These are phyloP conservation scores for Steinernema hermaphroditum DNA, from an alignment of 2,888 invertebrate genomes.

Conservation along the genomic window DNA sequence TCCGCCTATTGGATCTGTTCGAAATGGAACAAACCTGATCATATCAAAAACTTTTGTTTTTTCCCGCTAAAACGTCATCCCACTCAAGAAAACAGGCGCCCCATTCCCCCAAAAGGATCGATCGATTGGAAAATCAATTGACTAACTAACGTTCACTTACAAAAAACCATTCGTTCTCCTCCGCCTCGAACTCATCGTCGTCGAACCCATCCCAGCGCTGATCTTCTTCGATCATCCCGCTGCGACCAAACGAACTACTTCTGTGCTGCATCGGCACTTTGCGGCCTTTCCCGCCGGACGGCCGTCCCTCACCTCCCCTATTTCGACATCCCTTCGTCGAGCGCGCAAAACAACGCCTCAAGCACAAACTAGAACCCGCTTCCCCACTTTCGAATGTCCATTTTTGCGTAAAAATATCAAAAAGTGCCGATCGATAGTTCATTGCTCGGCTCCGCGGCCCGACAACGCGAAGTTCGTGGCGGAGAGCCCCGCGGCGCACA, in stretches of 20 bases:
- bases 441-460: too few relatives aligned
- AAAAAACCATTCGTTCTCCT: not conserved
- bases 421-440: too few relatives aligned
- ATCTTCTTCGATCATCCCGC: not conserved
- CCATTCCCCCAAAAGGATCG: not conserved
- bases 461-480: too few relatives aligned
- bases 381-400: not conserved
- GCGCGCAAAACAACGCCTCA: not conserved
- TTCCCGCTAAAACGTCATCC: not conserved
- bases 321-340: not conserved
- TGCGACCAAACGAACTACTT: too few relatives aligned
- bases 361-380: not conserved
- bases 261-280: not conserved
- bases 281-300: not conserved
- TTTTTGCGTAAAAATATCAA: too few relatives aligned
- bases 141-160: not conserved
- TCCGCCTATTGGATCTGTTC: too few relatives aligned
- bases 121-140: not conserved
- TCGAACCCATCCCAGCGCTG: not conserved
- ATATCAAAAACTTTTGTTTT: too few relatives aligned
- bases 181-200: not conserved
- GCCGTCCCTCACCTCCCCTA: conserved; percentile 10
- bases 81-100: not conserved
- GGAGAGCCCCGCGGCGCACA: not conserved
- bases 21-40: too few relatives aligned